Percentiles rank a stretch among this genome's conserved stretches.
phyloP scores from a whole-genome alignment of 2,113 vertebrate species.

The Paedocypris sp. region DNA sequence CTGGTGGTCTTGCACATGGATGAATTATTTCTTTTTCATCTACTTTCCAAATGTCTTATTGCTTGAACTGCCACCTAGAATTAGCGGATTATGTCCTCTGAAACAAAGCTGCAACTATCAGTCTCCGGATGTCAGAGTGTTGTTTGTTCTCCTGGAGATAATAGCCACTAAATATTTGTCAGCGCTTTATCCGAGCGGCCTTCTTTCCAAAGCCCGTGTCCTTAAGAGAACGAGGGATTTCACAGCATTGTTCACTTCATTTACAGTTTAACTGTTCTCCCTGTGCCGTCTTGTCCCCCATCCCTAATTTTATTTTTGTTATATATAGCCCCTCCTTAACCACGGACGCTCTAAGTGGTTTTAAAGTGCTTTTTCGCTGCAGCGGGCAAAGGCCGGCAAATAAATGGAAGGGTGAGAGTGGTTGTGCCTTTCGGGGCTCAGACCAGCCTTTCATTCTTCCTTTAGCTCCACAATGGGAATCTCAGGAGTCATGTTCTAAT shows the following conservation, averaged over 20 bases:
- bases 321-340: neutral
- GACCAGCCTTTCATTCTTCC: neutral
- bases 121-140: neutral
- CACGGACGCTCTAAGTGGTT: conserved; percentile 15
- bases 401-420: neutral
- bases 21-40: neutral
- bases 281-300: neutral
- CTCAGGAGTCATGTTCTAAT: neutral
- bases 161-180: neutral
- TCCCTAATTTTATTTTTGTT: neutral
- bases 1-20: neutral
- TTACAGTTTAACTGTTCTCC: conserved; percentile 1
- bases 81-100: conserved; percentile 21
- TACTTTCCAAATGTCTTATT: conserved; percentile 15
- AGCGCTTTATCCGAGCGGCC: neutral
- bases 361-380: conserved; percentile 36
- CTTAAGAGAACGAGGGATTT: neutral
- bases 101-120: conserved; percentile 17
- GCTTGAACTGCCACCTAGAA: conserved; percentile 20
- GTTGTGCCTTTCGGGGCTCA: neutral
- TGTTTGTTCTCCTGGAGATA: neutral
- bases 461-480: neutral
- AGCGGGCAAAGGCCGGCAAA: conserved; percentile 4
- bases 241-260: neutral
- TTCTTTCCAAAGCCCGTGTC: neutral